Conservation (phyloP, 2,113 vertebrate species). For the Collichthys lucidus region DNA sequence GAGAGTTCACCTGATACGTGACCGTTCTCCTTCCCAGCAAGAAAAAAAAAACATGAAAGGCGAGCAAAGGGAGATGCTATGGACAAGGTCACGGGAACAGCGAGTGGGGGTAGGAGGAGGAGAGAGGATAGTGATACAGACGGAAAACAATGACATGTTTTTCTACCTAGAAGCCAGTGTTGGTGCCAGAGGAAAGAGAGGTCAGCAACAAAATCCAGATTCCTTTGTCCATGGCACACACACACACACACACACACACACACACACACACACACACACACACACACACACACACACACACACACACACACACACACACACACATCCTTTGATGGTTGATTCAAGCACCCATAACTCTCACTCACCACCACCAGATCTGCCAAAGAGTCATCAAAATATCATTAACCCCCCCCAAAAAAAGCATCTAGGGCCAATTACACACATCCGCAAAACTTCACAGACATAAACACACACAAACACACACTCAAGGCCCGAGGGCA, state of each 20-base stretch:
- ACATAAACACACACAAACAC: constrained; percentile 23
- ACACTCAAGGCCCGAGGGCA: constrained; percentile 41
- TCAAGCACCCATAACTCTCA: constrained; percentile 23
- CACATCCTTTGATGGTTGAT: constrained; percentile 30
- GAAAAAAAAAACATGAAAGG: constrained; percentile 29
- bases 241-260: background rate
- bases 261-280: background rate
- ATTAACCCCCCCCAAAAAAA: constrained; percentile 17
- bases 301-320: background rate
- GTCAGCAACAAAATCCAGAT: constrained; percentile 20
- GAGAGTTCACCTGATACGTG: constrained; percentile 56
- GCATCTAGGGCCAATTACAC: background rate
- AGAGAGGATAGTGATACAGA: constrained; percentile 11
- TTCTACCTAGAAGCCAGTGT: constrained; percentile 4
- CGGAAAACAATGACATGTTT: background rate
- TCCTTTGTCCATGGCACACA: background rate
- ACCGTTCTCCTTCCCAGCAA: constrained; percentile 32
- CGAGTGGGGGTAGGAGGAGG: background rate
- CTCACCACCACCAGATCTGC: constrained; percentile 28
- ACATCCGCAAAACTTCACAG: constrained; percentile 19
- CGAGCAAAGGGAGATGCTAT: constrained; percentile 37
- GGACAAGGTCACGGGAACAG: constrained; percentile 62
- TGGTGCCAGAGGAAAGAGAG: constrained; percentile 3
- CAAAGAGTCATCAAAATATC: constrained; percentile 18
- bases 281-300: background rate